These are phyloP conservation scores for Paracentrotus lividus DNA, from an alignment of 53 echinoderm and acorn worm genomes.

Conservation along the genomic window DNA sequence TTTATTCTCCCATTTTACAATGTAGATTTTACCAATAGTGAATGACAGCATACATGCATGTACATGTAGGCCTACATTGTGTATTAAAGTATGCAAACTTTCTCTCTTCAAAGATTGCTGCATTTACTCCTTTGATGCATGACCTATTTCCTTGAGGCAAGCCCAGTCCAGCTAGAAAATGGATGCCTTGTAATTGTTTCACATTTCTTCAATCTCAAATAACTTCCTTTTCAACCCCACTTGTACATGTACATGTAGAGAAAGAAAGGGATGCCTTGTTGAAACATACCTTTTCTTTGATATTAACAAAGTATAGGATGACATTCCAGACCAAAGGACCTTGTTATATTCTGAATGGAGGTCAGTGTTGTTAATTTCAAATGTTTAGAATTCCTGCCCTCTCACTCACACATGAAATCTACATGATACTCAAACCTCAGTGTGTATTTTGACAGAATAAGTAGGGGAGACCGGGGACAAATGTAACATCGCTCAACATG, in stretches of 20 bases:
- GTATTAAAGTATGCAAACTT: no score
- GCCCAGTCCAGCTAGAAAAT: not conserved
- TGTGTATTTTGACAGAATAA: no score
- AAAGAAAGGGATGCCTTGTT: not conserved
- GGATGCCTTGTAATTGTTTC: not conserved
- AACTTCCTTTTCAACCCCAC: not conserved
- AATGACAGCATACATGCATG: not conserved
- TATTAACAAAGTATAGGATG: not conserved
- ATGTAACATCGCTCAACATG: no score
- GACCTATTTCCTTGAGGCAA: not conserved
- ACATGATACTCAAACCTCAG: not conserved
- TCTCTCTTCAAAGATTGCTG: not conserved
- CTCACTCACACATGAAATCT: not conserved
- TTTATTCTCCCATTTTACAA: no score
- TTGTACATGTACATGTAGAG: not conserved
- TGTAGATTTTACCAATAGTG: no score
- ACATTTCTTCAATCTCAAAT: not conserved
- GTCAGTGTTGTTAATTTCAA: not conserved
- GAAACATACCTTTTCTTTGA: not conserved
- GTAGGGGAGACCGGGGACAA: no score
- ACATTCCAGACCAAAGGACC: not conserved
- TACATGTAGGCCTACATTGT: no score
- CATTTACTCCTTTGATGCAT: not conserved
- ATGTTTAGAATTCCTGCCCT: not conserved
- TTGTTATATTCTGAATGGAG: not conserved